A percentile compares a stretch with the other conserved stretches of the same genome.
Conservation (phyloP, 2,888 invertebrate genomes). For the Apamea crenata region DNA sequence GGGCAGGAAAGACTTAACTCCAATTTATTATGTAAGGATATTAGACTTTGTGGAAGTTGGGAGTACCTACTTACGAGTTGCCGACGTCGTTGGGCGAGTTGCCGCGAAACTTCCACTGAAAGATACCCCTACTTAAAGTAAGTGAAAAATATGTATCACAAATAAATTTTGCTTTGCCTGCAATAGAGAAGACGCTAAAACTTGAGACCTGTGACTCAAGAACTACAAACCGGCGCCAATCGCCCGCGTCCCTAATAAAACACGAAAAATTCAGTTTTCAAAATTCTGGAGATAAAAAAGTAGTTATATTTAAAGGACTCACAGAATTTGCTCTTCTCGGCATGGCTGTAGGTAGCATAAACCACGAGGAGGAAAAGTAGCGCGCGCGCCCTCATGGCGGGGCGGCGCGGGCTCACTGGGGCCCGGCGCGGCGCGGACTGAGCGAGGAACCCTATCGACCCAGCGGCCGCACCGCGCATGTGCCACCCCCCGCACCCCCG, state of each 20-base stretch:
- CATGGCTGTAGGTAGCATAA: constrained; percentile 80
- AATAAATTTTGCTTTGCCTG: neutral
- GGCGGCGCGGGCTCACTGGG: constrained; percentile 83
- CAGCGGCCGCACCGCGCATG: constrained; percentile 61
- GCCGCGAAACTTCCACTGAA: constrained; percentile 53
- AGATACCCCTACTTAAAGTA: constrained; percentile 12
- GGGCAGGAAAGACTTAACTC: constrained; percentile 56
- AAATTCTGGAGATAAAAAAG: neutral
- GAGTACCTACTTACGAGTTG: constrained; percentile 16
- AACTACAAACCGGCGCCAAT: constrained; percentile 46
- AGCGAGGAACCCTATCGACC: constrained; percentile 72
- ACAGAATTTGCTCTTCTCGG: constrained; percentile 90
- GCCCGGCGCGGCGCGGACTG: constrained; percentile 82
- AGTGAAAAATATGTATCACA: constrained; percentile 10
- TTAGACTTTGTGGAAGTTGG: constrained; percentile 42
- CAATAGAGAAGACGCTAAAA: constrained; percentile 29
- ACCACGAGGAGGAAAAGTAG: constrained; percentile 79
- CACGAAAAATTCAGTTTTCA: neutral
- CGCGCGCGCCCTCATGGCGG: constrained; percentile 87
- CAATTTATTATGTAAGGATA: constrained; percentile 44
- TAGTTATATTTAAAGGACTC: constrained; percentile 73
- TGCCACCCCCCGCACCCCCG: constrained; percentile 51
- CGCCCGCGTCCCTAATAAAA: constrained; percentile 1
- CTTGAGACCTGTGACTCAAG: constrained; percentile 25
- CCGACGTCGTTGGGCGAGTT: constrained; percentile 24